phyloP scores from a whole-genome alignment of 2,797 vertebrate genomes.

The Acanthis flammea region DNA sequence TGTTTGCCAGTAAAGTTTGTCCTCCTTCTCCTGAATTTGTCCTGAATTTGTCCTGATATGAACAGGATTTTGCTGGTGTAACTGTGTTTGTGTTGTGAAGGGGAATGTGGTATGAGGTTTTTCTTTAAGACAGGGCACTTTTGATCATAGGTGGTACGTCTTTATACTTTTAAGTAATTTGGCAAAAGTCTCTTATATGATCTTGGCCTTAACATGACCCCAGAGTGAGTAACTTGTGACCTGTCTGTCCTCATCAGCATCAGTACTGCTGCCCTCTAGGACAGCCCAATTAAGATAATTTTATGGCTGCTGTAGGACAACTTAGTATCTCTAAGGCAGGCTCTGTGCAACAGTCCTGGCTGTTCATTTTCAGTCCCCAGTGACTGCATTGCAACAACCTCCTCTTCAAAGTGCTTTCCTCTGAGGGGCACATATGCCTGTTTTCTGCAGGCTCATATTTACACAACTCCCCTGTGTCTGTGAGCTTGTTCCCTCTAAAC shows the following conservation, averaged over 20 bases:
- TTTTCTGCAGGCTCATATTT: neutral
- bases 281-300: constrained; percentile 1
- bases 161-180: neutral
- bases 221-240: constrained; percentile 7
- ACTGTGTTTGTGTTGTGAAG: neutral
- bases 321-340: neutral
- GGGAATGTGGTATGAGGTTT: neutral
- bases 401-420: neutral
- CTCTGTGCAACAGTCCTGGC: neutral
- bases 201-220: neutral
- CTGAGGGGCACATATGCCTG: neutral
- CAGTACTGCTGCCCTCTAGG: neutral
- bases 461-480: neutral
- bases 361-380: neutral
- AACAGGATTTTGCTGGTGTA: neutral
- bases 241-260: neutral
- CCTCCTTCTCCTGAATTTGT: neutral
- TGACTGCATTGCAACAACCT: neutral
- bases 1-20: neutral
- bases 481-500: neutral
- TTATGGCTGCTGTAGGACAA: neutral
- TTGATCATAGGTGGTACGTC: neutral
- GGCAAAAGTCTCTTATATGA: neutral
- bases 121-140: neutral
- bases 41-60: neutral